A percentile compares a stretch with the other conserved stretches of the same genome.
Conservation (phyloP, 2,888 invertebrate genomes). For the Epinotia bilunana region DNA sequence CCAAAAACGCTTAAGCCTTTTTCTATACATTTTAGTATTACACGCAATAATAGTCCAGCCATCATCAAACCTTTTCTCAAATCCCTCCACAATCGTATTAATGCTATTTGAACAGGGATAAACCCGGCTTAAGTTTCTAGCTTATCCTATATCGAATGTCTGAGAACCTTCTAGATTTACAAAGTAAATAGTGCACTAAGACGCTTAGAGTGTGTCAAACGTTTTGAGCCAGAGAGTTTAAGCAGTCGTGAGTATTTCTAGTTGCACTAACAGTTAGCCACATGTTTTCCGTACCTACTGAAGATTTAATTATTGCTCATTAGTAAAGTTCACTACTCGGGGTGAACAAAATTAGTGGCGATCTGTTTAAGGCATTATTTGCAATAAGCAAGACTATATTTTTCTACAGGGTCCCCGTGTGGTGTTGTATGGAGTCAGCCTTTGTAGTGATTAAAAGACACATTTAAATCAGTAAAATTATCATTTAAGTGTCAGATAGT, state of each 20-base stretch:
- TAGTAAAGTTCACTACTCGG: too few relatives aligned
- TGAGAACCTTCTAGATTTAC: conserved; percentile 18
- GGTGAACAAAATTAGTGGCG: too few relatives aligned
- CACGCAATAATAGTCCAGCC: background rate
- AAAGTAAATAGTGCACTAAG: conserved; percentile 6
- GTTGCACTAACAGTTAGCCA: background rate
- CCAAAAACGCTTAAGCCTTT: background rate
- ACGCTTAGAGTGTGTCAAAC: conserved; percentile 11
- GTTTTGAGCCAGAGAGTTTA: background rate
- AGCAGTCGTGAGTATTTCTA: background rate
- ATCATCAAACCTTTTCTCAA: background rate
- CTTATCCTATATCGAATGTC: conserved; percentile 41
- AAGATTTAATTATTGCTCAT: too few relatives aligned
- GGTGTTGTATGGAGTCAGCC: too few relatives aligned
- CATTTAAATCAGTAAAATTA: too few relatives aligned
- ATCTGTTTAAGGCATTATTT: too few relatives aligned
- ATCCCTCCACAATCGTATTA: conserved; percentile 22
- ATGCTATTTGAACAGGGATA: conserved; percentile 39
- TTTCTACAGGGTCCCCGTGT: too few relatives aligned
- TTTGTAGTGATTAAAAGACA: too few relatives aligned
- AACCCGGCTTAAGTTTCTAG: conserved; percentile 4
- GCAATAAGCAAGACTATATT: too few relatives aligned
- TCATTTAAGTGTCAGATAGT: too few relatives aligned
- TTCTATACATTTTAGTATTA: background rate
- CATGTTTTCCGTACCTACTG: background rate